phyloP scores from a whole-genome alignment of 2,797 vertebrate species.

The Halcyon leucocephala region DNA sequence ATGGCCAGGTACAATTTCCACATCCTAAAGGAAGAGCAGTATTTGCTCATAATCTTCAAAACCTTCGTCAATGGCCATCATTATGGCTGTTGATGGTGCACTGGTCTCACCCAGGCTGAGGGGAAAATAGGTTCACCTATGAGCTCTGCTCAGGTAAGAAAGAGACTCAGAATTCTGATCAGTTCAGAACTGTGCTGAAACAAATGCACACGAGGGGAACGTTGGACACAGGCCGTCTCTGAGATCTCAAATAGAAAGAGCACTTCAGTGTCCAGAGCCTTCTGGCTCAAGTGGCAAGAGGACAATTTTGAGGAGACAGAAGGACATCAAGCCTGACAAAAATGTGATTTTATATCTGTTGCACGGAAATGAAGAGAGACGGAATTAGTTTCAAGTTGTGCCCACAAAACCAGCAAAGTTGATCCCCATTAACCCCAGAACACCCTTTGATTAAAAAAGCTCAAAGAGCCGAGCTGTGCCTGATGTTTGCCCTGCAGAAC shows the following conservation, averaged over 20 bases:
- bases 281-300: neutral
- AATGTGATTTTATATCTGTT: neutral
- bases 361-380: neutral
- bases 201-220: neutral
- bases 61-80: neutral
- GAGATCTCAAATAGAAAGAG: neutral
- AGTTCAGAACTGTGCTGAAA: neutral
- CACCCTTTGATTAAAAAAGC: neutral
- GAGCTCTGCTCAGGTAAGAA: neutral
- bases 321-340: neutral
- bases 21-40: neutral
- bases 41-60: neutral
- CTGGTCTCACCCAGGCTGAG: neutral
- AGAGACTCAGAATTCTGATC: neutral
- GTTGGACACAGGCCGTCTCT: neutral
- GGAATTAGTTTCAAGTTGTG: neutral
- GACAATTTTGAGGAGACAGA: neutral
- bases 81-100: neutral
- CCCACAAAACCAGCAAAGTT: neutral
- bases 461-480: neutral
- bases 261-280: neutral
- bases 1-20: neutral
- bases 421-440: neutral
- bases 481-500: neutral
- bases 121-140: neutral